Evolutionary conservation across 1,140 invertebrate species (phyloP).

Genomic region (Acromyrmex echinatior): DNA sequence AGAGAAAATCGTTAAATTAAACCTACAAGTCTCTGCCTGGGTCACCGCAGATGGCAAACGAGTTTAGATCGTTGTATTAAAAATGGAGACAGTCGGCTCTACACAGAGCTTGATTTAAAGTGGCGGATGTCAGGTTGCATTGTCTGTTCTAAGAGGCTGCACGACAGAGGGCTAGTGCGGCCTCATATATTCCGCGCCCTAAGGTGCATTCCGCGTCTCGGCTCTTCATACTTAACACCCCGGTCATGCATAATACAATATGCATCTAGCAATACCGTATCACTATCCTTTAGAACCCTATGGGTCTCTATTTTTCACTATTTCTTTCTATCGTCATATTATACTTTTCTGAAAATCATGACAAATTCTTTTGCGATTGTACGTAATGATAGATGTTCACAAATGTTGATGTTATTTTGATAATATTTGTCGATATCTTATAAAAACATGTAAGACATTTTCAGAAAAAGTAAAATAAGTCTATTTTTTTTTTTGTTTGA

Average conservation of each 20-base stretch:
- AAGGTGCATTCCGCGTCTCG: constrained; percentile 39
- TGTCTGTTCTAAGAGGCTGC: constrained; percentile 54
- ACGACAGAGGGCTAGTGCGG: constrained; percentile 9
- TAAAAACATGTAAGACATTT: background rate
- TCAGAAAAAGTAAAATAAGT: background rate
- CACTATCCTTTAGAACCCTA: background rate
- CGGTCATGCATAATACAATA: constrained; percentile 63
- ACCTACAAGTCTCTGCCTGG: background rate
- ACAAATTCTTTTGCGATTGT: background rate
- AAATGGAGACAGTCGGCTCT: constrained; percentile 47
- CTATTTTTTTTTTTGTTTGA: background rate
- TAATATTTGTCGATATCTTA: constrained; percentile 3
- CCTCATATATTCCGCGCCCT: constrained; percentile 48
- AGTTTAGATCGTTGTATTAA: constrained; percentile 25
- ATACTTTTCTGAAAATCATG: background rate
- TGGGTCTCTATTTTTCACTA: background rate
- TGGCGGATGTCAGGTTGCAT: constrained; percentile 70
- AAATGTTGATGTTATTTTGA: background rate
- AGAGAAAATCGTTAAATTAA: background rate
- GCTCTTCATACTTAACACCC: constrained; percentile 57
- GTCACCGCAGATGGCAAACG: background rate
- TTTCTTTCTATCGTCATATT: background rate
- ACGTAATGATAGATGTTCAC: background rate
- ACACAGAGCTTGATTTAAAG: constrained; percentile 57
- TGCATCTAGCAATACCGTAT: constrained; percentile 31